These are phyloP conservation scores for Machimus atricapillus DNA, from an alignment of 2,888 invertebrate genomes.

Conservation along the genomic window DNA sequence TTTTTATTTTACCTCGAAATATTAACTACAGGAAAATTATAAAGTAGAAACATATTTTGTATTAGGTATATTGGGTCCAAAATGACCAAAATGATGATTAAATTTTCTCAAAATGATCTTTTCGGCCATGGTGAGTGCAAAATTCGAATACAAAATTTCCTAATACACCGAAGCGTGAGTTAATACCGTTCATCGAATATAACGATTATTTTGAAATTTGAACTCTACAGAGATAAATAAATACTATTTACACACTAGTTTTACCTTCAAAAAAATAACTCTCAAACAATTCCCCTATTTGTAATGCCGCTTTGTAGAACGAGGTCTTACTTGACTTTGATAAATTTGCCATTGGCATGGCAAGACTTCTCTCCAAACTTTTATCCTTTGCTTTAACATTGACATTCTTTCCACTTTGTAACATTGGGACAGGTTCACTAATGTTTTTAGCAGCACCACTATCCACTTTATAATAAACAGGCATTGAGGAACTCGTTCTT, in stretches of 20 bases:
- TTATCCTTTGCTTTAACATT: neutral
- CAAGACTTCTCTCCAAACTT: neutral
- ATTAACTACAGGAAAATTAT: too few species aligned
- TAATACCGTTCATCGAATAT: too few species aligned
- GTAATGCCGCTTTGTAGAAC: neutral
- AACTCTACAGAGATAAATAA: too few species aligned
- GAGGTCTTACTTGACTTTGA: neutral
- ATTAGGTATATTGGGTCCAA: too few species aligned
- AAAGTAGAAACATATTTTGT: too few species aligned
- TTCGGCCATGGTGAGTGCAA: too few species aligned
- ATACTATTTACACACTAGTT: neutral
- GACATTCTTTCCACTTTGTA: neutral
- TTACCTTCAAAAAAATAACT: constrained; percentile 1
- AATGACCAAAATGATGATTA: too few species aligned
- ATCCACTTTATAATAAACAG: neutral
- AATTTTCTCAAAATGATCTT: too few species aligned
- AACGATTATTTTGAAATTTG: neutral
- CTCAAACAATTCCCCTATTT: neutral
- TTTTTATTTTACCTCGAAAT: too few species aligned
- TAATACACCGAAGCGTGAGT: too few species aligned
- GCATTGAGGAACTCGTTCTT: neutral
- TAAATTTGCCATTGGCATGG: neutral
- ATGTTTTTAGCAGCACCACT: neutral
- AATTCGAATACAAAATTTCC: too few species aligned
- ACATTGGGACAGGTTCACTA: neutral